phyloP scores from a whole-genome alignment of 2,797 vertebrate genomes.

The Hafferia zeledoni region DNA sequence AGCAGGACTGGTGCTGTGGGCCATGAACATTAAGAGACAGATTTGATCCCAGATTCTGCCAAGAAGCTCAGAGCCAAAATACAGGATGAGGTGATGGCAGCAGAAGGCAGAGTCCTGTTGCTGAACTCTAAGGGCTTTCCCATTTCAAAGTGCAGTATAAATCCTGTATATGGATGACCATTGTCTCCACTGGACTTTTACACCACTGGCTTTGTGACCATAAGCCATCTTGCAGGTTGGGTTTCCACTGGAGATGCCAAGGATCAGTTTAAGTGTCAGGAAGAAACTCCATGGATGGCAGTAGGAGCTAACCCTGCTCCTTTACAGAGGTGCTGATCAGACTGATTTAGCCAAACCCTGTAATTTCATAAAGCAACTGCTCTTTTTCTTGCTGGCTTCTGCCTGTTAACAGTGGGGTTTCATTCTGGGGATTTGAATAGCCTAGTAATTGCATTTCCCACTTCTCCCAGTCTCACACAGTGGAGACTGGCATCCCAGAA shows the following conservation, averaged over 20 bases:
- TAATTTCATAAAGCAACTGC: constrained; percentile 51
- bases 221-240: not conserved
- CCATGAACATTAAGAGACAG: not conserved
- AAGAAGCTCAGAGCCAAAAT: not conserved
- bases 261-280: not conserved
- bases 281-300: not conserved
- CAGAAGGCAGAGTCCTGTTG: not conserved
- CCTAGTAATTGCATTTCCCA: constrained; percentile 69
- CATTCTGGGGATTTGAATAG: constrained; percentile 70
- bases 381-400: constrained; percentile 43
- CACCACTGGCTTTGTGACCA: not conserved
- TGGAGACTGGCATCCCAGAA: constrained; percentile 62
- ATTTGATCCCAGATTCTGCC: not conserved
- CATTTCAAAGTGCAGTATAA: not conserved
- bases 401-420: constrained; percentile 49
- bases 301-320: not conserved
- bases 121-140: not conserved
- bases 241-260: not conserved
- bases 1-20: not conserved
- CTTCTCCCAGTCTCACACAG: constrained; percentile 53
- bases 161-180: not conserved
- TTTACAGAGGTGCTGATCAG: constrained; percentile 18
- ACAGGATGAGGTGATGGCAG: not conserved
- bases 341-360: constrained; percentile 42
- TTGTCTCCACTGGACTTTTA: not conserved